Evolutionary conservation across 2,797 vertebrate species (phyloP).

Genomic region (Cephalopachus bancanus): DNA sequence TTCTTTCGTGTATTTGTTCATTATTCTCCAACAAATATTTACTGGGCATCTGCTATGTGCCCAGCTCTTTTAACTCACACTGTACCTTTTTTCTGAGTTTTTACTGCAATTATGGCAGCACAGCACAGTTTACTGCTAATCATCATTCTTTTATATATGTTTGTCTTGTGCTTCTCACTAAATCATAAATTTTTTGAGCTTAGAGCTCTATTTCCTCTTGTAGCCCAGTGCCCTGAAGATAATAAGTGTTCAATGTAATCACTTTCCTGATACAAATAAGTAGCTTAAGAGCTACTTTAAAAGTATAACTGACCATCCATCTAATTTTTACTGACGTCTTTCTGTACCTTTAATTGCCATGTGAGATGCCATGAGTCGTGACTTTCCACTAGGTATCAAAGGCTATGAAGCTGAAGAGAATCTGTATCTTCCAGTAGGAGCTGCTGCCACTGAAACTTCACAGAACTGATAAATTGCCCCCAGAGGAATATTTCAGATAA

Average conservation of each 20-base stretch:
- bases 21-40: not conserved
- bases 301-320: not conserved
- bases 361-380: not conserved
- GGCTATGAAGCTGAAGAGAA: constrained; percentile 50
- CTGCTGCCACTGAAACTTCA: constrained; percentile 67
- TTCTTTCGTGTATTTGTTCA: not conserved
- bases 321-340: constrained; percentile 38
- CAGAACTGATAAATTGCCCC: constrained; percentile 68
- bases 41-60: not conserved
- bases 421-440: constrained; percentile 11
- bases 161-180: not conserved
- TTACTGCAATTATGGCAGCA: not conserved
- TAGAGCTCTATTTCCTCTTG: not conserved
- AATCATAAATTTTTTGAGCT: constrained; percentile 29
- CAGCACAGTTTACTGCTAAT: not conserved
- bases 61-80: not conserved
- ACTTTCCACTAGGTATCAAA: constrained; percentile 41
- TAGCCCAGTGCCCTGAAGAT: not conserved
- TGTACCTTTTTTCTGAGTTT: constrained; percentile 12
- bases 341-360: constrained; percentile 53
- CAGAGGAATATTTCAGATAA: constrained; percentile 63
- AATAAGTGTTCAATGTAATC: constrained; percentile 23
- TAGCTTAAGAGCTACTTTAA: constrained; percentile 46
- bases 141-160: not conserved
- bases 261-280: not conserved